These are phyloP conservation scores for Sminthopsis crassicaudata DNA, from an alignment of 2,113 vertebrate species.

Conservation along the genomic window DNA sequence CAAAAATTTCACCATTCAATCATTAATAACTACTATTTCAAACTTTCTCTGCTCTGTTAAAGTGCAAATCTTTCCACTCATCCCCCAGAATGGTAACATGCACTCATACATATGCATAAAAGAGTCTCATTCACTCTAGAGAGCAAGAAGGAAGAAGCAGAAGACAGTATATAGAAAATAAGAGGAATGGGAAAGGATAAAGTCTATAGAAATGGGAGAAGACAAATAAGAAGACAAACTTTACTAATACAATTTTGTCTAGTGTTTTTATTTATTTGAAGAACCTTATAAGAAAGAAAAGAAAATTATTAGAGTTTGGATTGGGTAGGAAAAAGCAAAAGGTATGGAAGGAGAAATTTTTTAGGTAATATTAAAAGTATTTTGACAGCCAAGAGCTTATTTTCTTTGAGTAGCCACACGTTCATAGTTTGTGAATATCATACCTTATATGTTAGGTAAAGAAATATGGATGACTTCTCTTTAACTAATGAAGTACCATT, in stretches of 20 bases:
- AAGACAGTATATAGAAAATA: too few relatives aligned
- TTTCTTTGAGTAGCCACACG: conserved; percentile 18
- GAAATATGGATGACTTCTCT: neutral
- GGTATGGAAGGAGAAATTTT: too few relatives aligned
- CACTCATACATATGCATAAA: conserved; percentile 44
- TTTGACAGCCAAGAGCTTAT: conserved; percentile 4
- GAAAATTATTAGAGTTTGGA: too few relatives aligned
- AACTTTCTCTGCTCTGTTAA: conserved; percentile 45
- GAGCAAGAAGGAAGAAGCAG: conserved; percentile 17
- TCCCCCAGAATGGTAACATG: conserved; percentile 63
- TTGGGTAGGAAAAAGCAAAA: too few relatives aligned
- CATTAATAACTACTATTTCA: neutral
- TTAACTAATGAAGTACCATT: neutral
- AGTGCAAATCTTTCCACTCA: neutral
- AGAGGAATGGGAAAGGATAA: neutral
- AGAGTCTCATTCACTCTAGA: conserved; percentile 29
- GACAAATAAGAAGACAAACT: too few relatives aligned
- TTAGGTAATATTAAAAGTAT: too few relatives aligned
- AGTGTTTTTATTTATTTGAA: neutral
- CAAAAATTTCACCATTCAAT: neutral
- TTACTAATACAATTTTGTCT: neutral
- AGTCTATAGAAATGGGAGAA: neutral
- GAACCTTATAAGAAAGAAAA: too few relatives aligned
- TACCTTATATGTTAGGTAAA: neutral
- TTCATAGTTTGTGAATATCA: conserved; percentile 8